Evolutionary conservation across 2,888 invertebrate genomes (phyloP), one percentile per base, ranked within the genome.

Genomic region (Volucella zonaria): DNA sequence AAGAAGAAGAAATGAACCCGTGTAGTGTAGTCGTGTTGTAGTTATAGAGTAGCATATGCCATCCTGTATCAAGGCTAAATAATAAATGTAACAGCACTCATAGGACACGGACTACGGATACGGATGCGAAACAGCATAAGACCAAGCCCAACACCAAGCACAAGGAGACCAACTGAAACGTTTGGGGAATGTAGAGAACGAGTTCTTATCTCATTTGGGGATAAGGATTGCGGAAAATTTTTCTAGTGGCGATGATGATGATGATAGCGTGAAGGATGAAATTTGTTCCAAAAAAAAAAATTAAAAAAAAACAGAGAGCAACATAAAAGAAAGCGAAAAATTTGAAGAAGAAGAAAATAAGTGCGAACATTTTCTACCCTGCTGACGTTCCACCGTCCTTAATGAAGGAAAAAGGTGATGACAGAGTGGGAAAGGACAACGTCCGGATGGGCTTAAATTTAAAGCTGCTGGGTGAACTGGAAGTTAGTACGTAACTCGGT

Each of bases 181-280:
- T 81, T 75, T 64, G 58, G 64, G 58, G 47, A 76, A 76, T 54
- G 70, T n/a, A 59, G 9, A 38, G 61, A 49, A 64, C 15, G 42
- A 54, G 74, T 70, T 79, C 74, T 79, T 82, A 82, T 75, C 79
- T 74, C 82, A 82, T 78, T 78, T 82, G 78, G 82, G 78, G 74
- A 79, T 82, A 79, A 82, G 79, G 66, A 75, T 82, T 82, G 79
- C 82, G 78, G 59, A 79, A 79, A 47, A 70, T 74, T 74, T 45
- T 68, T 82, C 38, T 14, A 58, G 45, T 47, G 31, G 9, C 52
- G 70, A 78, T 59, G 74, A 74, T 59, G 74, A 74, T 68, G 82
- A 82, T 70, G 79, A 82, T 74, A 82, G 59, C 68, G 62, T 80
- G 80, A 75, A 75, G 74, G 74, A 74, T 75, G 67, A 47, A 80